Conservation (phyloP, 2,797 vertebrate species). For the Gymnothorax reevesii region DNA sequence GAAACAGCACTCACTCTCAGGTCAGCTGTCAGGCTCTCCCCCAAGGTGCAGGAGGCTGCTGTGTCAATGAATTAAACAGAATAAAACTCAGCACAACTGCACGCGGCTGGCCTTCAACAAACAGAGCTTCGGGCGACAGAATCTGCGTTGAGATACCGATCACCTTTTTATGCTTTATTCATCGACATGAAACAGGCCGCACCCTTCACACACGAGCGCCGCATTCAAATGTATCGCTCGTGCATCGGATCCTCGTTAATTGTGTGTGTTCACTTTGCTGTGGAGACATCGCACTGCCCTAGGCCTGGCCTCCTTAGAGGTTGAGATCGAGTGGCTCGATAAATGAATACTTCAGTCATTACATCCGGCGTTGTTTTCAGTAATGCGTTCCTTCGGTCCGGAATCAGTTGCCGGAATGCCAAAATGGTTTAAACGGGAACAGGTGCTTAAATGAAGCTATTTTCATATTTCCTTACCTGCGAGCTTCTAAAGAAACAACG, state of each 20-base stretch:
- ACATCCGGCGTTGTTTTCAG: constrained; percentile 14
- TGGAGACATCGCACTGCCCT: not conserved
- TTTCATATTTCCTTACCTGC: constrained; percentile 8
- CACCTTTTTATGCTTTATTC: constrained; percentile 3
- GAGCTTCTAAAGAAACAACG: constrained; percentile 3
- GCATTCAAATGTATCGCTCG: not conserved
- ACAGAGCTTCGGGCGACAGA: not conserved
- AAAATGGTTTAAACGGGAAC: constrained; percentile 23
- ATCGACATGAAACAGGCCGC: not conserved
- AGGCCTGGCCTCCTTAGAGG: not conserved
- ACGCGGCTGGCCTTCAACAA: not conserved
- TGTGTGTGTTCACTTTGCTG: not conserved
- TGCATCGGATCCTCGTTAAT: not conserved
- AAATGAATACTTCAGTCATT: constrained; percentile 27
- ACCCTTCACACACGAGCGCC: not conserved
- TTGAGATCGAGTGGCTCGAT: constrained; percentile 6
- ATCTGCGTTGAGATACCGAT: not conserved
- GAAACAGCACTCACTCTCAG: not conserved
- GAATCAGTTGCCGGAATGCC: constrained; percentile 21
- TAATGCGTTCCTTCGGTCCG: constrained; percentile 14
- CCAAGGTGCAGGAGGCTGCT: not conserved
- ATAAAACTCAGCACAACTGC: not conserved
- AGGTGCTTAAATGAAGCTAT: constrained; percentile 25
- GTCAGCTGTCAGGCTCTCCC: constrained; percentile 2
- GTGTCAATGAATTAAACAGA: not conserved